A percentile compares a stretch with the other conserved stretches of the same genome.
phyloP scores from a whole-genome alignment of 53 echinoderm and acorn worm species.

The Arbacia lixula region DNA sequence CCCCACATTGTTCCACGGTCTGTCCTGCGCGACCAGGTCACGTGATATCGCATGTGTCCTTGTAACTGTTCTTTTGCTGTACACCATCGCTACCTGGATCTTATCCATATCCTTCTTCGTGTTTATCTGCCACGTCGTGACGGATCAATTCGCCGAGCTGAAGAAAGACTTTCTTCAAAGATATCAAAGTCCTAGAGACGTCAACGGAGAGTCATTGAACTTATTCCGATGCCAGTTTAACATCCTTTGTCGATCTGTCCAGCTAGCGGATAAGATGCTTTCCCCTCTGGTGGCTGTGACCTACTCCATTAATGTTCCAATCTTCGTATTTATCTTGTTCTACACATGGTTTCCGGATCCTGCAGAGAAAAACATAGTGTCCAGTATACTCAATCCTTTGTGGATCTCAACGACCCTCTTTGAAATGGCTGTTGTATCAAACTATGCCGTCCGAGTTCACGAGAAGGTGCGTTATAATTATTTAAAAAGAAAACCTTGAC shows the following conservation, averaged over 20 bases:
- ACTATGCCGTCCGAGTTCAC: too few species aligned
- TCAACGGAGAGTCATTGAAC: neutral
- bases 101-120: neutral
- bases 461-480: too few species aligned
- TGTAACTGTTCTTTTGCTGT: neutral
- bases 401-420: too few species aligned
- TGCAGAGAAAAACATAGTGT: too few species aligned
- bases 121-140: conserved; percentile 13
- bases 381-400: too few species aligned
- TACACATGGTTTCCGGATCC: neutral
- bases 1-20: neutral
- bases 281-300: conserved; percentile 9
- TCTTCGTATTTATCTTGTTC: conserved; percentile 1
- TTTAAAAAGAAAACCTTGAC: too few species aligned
- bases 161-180: neutral
- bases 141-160: neutral
- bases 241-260: neutral
- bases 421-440: too few species aligned
- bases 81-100: neutral
- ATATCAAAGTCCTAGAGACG: neutral
- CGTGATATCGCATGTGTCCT: neutral
- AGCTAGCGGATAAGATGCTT: conserved; percentile 14
- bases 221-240: neutral
- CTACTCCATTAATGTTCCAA: neutral
- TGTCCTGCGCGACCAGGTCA: neutral